Conservation (phyloP, 2,888 invertebrate species). For the Dasypogon diadema region DNA sequence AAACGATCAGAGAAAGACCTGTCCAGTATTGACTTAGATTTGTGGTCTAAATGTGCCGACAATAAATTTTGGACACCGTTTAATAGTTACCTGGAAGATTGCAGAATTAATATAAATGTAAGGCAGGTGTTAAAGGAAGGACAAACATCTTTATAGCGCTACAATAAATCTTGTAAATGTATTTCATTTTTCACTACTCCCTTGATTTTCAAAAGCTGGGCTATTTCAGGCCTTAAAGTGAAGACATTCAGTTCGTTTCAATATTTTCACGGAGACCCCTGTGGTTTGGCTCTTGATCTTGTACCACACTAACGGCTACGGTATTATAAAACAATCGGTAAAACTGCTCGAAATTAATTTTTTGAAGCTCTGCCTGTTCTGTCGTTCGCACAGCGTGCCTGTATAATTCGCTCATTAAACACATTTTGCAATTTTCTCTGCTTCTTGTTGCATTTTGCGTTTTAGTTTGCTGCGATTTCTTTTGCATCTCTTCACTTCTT, state of each 20-base stretch:
- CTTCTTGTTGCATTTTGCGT: background rate
- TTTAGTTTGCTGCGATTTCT: constrained; percentile 9
- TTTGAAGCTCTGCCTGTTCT: constrained; percentile 9
- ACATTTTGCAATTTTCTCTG: background rate
- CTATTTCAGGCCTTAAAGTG: constrained; percentile 25
- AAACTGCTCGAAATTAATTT: constrained; percentile 46
- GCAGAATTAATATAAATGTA: constrained; percentile 94
- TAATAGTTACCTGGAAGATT: constrained; percentile 74
- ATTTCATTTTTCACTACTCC: constrained; percentile 36
- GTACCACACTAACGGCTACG: background rate
- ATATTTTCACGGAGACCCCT: constrained; percentile 26
- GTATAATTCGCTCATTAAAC: constrained; percentile 51
- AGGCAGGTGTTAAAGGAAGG: constrained; percentile 84
- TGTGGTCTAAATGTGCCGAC: constrained; percentile 63
- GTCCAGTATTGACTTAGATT: constrained; percentile 56
- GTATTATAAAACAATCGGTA: constrained; percentile 35
- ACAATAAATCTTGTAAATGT: constrained; percentile 62
- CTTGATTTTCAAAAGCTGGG: background rate
- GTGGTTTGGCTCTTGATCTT: background rate
- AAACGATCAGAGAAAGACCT: background rate
- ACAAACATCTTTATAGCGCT: constrained; percentile 60
- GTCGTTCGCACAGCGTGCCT: constrained; percentile 28
- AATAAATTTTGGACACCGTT: constrained; percentile 71
- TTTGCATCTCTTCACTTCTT: constrained; percentile 14
- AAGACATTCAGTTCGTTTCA: constrained; percentile 17